Conservation (phyloP, 2,113 vertebrate species). For the Thryonomys swinderianus region DNA sequence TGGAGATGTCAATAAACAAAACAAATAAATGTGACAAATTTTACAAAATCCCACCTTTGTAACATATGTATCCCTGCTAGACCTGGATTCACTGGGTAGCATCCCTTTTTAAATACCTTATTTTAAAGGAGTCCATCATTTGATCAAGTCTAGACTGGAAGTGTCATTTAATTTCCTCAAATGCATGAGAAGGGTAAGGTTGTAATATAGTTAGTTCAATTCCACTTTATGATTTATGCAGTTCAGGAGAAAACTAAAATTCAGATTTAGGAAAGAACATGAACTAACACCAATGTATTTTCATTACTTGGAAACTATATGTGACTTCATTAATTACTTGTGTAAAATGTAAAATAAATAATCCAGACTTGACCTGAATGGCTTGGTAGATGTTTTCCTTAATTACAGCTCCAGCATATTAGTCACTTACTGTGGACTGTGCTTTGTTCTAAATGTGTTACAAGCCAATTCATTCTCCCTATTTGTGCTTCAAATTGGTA, state of each 20-base stretch:
- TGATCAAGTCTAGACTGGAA: background rate
- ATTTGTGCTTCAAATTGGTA: background rate
- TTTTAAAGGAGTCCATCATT: background rate
- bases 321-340: background rate
- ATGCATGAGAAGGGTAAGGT: background rate
- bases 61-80: background rate
- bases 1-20: background rate
- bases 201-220: background rate
- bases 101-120: background rate
- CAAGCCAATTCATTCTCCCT: background rate
- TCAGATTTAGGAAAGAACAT: background rate
- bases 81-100: background rate
- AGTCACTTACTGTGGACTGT: background rate
- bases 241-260: background rate
- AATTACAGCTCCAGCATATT: background rate
- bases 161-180: background rate
- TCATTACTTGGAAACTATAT: background rate
- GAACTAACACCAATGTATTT: background rate
- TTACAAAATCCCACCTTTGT: background rate
- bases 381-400: background rate
- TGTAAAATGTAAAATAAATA: background rate
- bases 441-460: background rate
- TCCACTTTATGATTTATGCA: background rate
- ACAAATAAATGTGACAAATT: too few relatives aligned
- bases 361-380: background rate